A percentile compares a stretch with the other conserved stretches of the same genome.
Conservation (phyloP, 2,797 vertebrate genomes). For the Cyprinella venusta region DNA sequence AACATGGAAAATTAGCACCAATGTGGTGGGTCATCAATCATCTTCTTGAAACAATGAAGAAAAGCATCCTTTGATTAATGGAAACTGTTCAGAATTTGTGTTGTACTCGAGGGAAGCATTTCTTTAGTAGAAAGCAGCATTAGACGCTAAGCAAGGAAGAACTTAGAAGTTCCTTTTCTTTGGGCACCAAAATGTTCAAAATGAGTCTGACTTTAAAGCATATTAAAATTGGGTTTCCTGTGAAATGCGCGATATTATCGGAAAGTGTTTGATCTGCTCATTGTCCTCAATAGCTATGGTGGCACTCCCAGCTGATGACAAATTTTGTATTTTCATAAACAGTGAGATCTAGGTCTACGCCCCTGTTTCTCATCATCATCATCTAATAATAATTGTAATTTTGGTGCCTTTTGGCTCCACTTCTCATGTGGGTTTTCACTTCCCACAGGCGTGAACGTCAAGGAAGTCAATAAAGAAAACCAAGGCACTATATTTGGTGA, state of each 20-base stretch:
- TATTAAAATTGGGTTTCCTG: neutral
- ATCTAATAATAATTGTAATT: conserved; percentile 14
- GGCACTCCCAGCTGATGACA: neutral
- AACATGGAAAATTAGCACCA: neutral
- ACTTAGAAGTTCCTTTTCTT: neutral
- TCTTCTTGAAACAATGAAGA: neutral
- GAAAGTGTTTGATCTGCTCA: neutral
- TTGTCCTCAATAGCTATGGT: neutral
- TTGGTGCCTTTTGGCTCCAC: conserved; percentile 20
- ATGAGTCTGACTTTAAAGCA: neutral
- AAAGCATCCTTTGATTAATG: neutral
- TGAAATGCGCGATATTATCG: neutral
- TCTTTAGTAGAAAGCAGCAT: neutral
- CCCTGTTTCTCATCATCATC: neutral
- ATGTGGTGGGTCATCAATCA: neutral
- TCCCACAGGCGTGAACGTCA: conserved; percentile 88
- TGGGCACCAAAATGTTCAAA: neutral
- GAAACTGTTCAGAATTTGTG: neutral
- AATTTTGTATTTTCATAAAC: neutral
- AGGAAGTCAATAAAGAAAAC: conserved; percentile 90
- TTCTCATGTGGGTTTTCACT: conserved; percentile 62
- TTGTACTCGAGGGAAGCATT: neutral
- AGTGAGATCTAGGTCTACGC: neutral
- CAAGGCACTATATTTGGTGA: conserved; percentile 85
- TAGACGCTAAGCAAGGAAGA: neutral